Conservation (phyloP, 2,797 vertebrate genomes). For the Chaunax sp. region DNA sequence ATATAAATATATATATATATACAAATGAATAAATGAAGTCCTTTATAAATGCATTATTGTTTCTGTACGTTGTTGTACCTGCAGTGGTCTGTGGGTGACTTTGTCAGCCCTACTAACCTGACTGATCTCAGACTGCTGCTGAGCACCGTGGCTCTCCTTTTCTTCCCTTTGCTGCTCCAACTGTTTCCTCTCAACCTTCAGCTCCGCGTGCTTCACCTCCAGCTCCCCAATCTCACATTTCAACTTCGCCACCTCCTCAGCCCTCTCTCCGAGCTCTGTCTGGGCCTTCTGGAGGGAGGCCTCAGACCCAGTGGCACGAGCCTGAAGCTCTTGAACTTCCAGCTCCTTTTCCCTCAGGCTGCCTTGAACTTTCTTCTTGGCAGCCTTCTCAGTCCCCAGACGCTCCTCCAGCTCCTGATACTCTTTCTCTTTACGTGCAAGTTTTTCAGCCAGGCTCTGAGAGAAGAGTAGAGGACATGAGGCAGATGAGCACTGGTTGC, state of each 20-base stretch:
- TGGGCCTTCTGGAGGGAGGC: slow-evolving; percentile 86
- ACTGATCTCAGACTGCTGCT: slow-evolving; percentile 93
- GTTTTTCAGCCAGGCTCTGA: slow-evolving; percentile 89
- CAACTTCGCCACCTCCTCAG: slow-evolving; percentile 85
- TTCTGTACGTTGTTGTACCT: neutral
- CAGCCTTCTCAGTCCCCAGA: slow-evolving; percentile 83
- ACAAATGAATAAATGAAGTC: too few relatives aligned
- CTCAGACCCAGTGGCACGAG: slow-evolving; percentile 85
- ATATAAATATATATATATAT: too few relatives aligned
- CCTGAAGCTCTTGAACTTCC: slow-evolving; percentile 92
- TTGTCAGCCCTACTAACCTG: slow-evolving; percentile 82
- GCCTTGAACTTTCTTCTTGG: slow-evolving; percentile 87
- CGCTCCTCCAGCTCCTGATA: slow-evolving; percentile 88
- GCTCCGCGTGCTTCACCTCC: slow-evolving; percentile 90
- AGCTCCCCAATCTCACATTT: slow-evolving; percentile 89
- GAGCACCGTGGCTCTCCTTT: slow-evolving; percentile 91
- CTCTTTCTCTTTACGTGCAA: slow-evolving; percentile 87
- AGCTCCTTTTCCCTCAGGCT: slow-evolving; percentile 89
- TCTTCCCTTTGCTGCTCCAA: slow-evolving; percentile 94
- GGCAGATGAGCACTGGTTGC: neutral
- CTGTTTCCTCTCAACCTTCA: slow-evolving; percentile 94
- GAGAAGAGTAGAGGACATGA: neutral
- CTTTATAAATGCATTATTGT: too few relatives aligned
- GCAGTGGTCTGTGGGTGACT: neutral
- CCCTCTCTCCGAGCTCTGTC: slow-evolving; percentile 86